phyloP scores from a whole-genome alignment of 1,140 invertebrate species.

The Triops longicaudatus region DNA sequence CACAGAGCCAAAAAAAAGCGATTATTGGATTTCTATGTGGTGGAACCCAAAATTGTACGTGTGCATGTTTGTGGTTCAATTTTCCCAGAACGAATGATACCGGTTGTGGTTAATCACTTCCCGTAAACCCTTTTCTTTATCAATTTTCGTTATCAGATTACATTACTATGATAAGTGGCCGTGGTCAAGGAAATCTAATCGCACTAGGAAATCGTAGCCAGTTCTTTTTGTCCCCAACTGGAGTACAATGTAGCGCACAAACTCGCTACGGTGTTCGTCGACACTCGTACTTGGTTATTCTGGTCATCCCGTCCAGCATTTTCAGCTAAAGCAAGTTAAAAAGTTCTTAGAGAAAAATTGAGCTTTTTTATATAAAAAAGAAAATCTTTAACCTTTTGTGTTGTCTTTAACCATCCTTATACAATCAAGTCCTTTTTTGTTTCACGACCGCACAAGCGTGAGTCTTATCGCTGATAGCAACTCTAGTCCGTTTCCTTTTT shows the following conservation, averaged over 20 bases:
- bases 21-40: too few species aligned
- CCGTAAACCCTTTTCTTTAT: background rate
- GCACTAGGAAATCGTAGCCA: too few species aligned
- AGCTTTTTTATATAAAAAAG: too few species aligned
- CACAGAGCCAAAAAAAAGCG: too few species aligned
- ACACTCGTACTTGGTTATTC: too few species aligned
- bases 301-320: too few species aligned
- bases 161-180: background rate
- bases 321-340: too few species aligned
- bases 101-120: background rate
- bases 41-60: background rate
- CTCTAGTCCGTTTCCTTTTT: background rate
- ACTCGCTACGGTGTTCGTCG: too few species aligned
- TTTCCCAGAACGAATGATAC: background rate
- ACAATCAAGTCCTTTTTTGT: background rate
- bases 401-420: background rate
- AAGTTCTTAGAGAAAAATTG: too few species aligned
- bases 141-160: background rate
- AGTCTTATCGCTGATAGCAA: background rate
- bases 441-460: background rate
- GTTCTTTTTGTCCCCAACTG: too few species aligned
- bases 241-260: too few species aligned
- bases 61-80: background rate
- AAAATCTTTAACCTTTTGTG: background rate
- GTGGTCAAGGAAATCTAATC: background rate